Conservation (phyloP, 1,140 invertebrate genomes). For the Ephestia elutella region DNA sequence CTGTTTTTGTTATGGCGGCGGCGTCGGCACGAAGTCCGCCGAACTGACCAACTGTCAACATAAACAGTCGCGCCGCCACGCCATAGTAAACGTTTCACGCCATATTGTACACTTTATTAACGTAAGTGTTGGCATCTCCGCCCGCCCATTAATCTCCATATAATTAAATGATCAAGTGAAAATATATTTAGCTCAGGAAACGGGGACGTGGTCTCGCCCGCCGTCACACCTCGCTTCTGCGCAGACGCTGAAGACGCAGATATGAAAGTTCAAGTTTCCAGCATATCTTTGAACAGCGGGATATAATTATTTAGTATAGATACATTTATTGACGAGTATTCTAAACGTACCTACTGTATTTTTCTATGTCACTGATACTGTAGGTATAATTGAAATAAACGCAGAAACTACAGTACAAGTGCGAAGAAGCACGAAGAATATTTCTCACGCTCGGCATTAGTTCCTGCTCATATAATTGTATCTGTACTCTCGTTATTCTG, state of each 20-base stretch:
- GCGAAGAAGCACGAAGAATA: no score
- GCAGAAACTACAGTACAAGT: no score
- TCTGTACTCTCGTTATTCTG: not conserved
- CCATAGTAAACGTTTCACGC: constrained; percentile 49
- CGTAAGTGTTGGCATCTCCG: constrained; percentile 60
- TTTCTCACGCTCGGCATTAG: no score
- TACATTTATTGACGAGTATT: no score
- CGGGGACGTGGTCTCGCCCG: constrained; percentile 41
- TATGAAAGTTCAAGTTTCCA: constrained; percentile 14
- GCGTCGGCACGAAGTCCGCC: no score
- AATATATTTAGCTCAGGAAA: constrained; percentile 69
- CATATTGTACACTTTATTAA: constrained; percentile 63
- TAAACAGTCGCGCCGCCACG: constrained; percentile 30
- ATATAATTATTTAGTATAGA: not conserved
- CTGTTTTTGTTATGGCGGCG: not conserved
- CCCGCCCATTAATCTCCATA: constrained; percentile 68
- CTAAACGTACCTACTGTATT: no score
- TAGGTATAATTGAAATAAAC: no score
- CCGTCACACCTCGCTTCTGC: constrained; percentile 38
- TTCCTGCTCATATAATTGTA: no score
- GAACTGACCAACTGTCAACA: constrained; percentile 16
- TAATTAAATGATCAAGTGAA: constrained; percentile 73
- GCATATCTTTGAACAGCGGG: constrained; percentile 5
- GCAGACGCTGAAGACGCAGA: constrained; percentile 12
- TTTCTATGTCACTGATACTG: no score